Conservation (phyloP, 2,888 invertebrate species). For the Elysia crispata region DNA sequence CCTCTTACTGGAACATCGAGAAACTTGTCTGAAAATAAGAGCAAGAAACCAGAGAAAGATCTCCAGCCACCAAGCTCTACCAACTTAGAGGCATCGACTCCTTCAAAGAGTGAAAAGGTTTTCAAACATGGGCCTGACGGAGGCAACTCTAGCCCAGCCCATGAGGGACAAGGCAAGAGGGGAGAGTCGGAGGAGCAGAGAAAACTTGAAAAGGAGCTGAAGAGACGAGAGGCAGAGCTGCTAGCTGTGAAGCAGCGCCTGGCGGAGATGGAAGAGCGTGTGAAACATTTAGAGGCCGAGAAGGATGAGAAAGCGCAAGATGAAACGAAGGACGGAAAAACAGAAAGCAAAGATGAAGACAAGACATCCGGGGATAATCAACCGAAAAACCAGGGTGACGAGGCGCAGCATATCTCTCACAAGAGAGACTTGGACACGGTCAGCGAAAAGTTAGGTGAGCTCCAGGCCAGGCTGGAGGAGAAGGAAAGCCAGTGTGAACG, state of each 20-base stretch:
- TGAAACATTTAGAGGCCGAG: conserved; percentile 57
- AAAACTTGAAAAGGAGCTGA: conserved; percentile 11
- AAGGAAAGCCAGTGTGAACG: conserved; percentile 62
- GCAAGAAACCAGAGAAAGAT: no score
- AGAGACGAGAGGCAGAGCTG: conserved; percentile 28
- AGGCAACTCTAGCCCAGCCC: no score
- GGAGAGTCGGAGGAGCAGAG: not conserved
- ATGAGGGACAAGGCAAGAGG: no score
- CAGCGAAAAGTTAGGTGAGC: conserved; percentile 45
- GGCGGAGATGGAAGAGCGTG: conserved; percentile 45
- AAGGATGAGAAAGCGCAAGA: conserved; percentile 53
- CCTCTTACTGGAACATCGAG: no score
- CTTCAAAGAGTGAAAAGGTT: no score
- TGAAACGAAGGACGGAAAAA: no score
- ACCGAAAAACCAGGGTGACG: conserved; percentile 52
- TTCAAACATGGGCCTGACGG: no score
- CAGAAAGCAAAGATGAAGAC: no score
- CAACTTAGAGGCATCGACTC: no score
- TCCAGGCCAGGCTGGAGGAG: conserved; percentile 54
- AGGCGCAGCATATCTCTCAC: conserved; percentile 18
- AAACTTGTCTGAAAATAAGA: no score
- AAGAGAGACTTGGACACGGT: conserved; percentile 46
- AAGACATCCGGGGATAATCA: no score
- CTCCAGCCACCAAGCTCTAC: no score
- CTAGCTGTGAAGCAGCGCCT: conserved; percentile 42